Conservation (phyloP, 2,888 invertebrate species). For the Eutolmus rufibarbis region DNA sequence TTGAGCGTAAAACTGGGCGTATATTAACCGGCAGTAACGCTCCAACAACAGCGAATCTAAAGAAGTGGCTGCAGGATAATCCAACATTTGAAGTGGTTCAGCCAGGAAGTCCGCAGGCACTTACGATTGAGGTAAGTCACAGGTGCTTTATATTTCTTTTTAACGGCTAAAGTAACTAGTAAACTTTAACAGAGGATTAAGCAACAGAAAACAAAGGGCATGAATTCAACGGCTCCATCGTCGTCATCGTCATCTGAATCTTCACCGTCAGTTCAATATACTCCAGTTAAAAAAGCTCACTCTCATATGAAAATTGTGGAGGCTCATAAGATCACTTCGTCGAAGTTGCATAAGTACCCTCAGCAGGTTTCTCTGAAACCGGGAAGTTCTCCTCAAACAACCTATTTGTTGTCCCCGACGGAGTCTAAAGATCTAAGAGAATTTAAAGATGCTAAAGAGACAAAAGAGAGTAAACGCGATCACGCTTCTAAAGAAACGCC, state of each 20-base stretch:
- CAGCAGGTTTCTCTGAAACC: conserved; percentile 55
- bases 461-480: conserved; percentile 46
- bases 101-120: conserved; percentile 67
- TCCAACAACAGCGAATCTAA: conserved; percentile 80
- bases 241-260: conserved; percentile 40
- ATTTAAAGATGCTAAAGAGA: not conserved
- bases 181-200: conserved; percentile 43
- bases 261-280: conserved; percentile 35
- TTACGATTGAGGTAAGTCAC: conserved; percentile 55
- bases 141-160: not conserved
- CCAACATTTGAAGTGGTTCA: conserved; percentile 86
- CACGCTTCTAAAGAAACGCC: conserved; percentile 48
- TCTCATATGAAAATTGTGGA: not conserved
- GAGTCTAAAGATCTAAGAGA: conserved; percentile 1
- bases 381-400: conserved; percentile 43
- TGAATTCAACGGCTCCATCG: not conserved
- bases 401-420: conserved; percentile 26
- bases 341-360: conserved; percentile 57
- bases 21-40: conserved; percentile 79
- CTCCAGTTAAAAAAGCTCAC: not conserved
- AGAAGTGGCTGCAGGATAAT: conserved; percentile 84
- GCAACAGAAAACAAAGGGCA: conserved; percentile 21
- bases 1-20: conserved; percentile 81
- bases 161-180: not conserved
- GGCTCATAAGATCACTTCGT: conserved; percentile 44